A percentile compares a stretch with the other conserved stretches of the same genome.
phyloP scores from a whole-genome alignment of 2,113 vertebrate species.

The Vanacampus margaritifer region DNA sequence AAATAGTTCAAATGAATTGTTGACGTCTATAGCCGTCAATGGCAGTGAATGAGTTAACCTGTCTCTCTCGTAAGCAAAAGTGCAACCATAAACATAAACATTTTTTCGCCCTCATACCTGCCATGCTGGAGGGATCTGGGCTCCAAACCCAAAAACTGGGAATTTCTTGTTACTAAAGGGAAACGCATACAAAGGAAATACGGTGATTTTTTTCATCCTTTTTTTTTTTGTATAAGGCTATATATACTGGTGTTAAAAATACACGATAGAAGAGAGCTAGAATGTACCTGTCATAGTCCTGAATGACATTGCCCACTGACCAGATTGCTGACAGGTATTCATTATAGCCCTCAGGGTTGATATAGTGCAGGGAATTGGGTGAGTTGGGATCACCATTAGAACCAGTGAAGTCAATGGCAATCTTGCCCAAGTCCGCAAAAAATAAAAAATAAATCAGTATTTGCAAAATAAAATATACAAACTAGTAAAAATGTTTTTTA shows the following conservation, averaged over 20 bases:
- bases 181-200: no score
- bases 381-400: slow-evolving; percentile 86
- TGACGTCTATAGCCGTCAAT: no score
- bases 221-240: not conserved
- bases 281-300: slow-evolving; percentile 92
- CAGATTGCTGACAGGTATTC: slow-evolving; percentile 90
- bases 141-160: slow-evolving; percentile 95
- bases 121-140: slow-evolving; percentile 84
- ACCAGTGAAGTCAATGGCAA: slow-evolving; percentile 91
- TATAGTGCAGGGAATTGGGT: slow-evolving; percentile 86
- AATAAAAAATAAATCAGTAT: no score
- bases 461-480: no score
- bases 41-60: no score
- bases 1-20: no score
- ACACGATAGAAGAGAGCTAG: not conserved
- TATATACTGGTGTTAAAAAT: not conserved
- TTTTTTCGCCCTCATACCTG: slow-evolving; percentile 69
- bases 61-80: no score
- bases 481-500: not conserved
- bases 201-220: not conserved
- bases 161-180: slow-evolving; percentile 94
- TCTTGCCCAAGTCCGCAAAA: slow-evolving; percentile 23
- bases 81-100: no score
- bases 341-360: slow-evolving; percentile 86
- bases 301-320: slow-evolving; percentile 88